Conservation (phyloP, 2,888 invertebrate genomes). For the Synanthedon tipuliformis region DNA sequence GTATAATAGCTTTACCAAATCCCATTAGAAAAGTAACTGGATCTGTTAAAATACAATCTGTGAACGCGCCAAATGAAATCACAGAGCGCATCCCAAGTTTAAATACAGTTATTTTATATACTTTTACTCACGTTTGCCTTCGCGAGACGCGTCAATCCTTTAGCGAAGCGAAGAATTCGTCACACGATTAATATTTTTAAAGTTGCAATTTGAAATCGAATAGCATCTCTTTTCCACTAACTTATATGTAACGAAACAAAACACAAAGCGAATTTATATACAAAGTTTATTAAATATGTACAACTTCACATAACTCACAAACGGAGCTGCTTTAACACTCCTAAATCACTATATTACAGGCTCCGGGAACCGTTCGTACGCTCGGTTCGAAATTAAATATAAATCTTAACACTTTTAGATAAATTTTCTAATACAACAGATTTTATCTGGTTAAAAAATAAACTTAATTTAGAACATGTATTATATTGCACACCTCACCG, state of each 20-base stretch:
- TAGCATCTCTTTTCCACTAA: slow-evolving; percentile 27
- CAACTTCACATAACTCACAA: slow-evolving; percentile 28
- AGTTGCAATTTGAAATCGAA: slow-evolving; percentile 14
- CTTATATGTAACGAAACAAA: slow-evolving; percentile 18
- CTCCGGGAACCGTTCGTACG: too few species aligned
- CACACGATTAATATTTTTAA: slow-evolving; percentile 40
- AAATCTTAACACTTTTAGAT: too few species aligned
- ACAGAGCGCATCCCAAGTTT: slow-evolving; percentile 16
- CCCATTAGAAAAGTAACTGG: background rate
- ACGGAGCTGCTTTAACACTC: slow-evolving; percentile 4
- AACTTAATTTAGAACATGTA: slow-evolving; percentile 16
- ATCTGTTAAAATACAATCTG: slow-evolving; percentile 7
- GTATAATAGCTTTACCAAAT: background rate
- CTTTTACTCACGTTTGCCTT: slow-evolving; percentile 53
- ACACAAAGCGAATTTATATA: slow-evolving; percentile 43
- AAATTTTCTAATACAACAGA: background rate
- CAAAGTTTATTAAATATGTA: too few species aligned
- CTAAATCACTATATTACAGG: slow-evolving; percentile 1
- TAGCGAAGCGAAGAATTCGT: slow-evolving; percentile 25
- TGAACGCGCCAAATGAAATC: slow-evolving; percentile 21
- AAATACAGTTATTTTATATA: slow-evolving; percentile 42
- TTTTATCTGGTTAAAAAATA: background rate
- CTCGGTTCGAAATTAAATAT: too few species aligned
- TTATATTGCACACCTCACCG: slow-evolving; percentile 11
- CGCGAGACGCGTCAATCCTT: slow-evolving; percentile 10